Percentiles rank a stretch among this genome's conserved stretches.
Conservation (phyloP, 2,888 invertebrate genomes). For the Ormyrus rosae region DNA sequence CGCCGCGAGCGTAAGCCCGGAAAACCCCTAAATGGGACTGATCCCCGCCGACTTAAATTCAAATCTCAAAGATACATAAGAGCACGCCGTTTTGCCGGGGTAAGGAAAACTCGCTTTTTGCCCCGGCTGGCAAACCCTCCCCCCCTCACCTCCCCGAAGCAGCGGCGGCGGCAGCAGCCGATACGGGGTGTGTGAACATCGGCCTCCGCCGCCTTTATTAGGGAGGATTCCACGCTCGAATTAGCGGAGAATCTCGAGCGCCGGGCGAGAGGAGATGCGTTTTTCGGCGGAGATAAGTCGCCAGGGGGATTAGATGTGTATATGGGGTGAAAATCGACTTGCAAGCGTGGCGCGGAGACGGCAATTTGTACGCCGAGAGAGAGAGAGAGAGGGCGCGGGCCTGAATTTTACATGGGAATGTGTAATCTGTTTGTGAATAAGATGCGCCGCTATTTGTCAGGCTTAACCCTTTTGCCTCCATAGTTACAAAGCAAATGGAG, state of each 20-base stretch:
- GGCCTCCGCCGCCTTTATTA: conserved; percentile 28
- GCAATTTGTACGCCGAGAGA: neutral
- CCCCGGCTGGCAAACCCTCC: too few relatives aligned
- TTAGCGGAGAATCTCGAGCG: conserved; percentile 20
- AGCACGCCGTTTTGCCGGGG: neutral
- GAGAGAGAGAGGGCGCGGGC: neutral
- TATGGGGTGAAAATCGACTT: neutral
- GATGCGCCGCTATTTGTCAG: conserved; percentile 26
- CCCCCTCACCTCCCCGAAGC: too few relatives aligned
- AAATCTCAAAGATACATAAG: conserved; percentile 56
- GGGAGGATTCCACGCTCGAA: conserved; percentile 33
- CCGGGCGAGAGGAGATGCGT: neutral
- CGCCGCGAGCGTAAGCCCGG: conserved; percentile 16
- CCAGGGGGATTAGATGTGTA: too few relatives aligned
- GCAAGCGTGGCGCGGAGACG: neutral
- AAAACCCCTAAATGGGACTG: conserved; percentile 44
- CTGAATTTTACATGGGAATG: conserved; percentile 19
- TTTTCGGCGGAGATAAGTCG: too few relatives aligned
- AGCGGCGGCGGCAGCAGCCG: too few relatives aligned
- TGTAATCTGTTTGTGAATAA: conserved; percentile 44
- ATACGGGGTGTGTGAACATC: neutral
- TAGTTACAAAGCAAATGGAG: too few relatives aligned
- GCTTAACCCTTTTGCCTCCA: conserved; percentile 10
- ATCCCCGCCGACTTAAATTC: conserved; percentile 53
- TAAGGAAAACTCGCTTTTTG: too few relatives aligned